Percentiles rank a stretch among this genome's conserved stretches.
phyloP scores from a whole-genome alignment of 2,888 invertebrate species.

The Nudaria mundana region DNA sequence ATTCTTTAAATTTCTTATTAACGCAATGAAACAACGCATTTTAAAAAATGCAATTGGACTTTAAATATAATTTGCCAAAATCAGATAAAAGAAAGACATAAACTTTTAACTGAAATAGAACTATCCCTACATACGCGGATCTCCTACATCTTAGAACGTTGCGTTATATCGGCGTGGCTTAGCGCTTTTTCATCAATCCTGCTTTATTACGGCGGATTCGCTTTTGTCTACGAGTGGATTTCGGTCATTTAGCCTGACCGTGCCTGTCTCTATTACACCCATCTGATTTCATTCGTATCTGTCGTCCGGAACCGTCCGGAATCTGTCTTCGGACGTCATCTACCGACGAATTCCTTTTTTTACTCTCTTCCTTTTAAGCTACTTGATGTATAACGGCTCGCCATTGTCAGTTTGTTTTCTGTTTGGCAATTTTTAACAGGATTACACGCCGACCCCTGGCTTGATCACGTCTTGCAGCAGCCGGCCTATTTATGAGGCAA shows the following conservation, averaged over 20 bases:
- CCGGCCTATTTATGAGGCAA: constrained; percentile 75
- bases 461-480: constrained; percentile 74
- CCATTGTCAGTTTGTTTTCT: constrained; percentile 74
- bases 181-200: constrained; percentile 83
- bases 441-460: constrained; percentile 59
- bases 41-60: no score
- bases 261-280: constrained; percentile 72
- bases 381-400: constrained; percentile 66
- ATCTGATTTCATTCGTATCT: constrained; percentile 78
- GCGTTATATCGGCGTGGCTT: constrained; percentile 81
- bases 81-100: no score
- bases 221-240: constrained; percentile 76
- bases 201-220: constrained; percentile 79
- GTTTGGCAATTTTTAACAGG: constrained; percentile 80
- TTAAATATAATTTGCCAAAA: no score
- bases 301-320: constrained; percentile 61
- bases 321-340: constrained; percentile 71
- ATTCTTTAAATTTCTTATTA: no score
- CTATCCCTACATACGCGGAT: no score
- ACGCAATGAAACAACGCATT: no score
- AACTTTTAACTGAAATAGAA: no score
- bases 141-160: constrained; percentile 30
- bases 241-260: constrained; percentile 77
- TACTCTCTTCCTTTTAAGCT: constrained; percentile 60
- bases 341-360: constrained; percentile 55